A percentile compares a stretch with the other conserved stretches of the same genome.
Evolutionary conservation across 2,797 vertebrate species (phyloP).

Genomic region (Acanthopagrus latus): DNA sequence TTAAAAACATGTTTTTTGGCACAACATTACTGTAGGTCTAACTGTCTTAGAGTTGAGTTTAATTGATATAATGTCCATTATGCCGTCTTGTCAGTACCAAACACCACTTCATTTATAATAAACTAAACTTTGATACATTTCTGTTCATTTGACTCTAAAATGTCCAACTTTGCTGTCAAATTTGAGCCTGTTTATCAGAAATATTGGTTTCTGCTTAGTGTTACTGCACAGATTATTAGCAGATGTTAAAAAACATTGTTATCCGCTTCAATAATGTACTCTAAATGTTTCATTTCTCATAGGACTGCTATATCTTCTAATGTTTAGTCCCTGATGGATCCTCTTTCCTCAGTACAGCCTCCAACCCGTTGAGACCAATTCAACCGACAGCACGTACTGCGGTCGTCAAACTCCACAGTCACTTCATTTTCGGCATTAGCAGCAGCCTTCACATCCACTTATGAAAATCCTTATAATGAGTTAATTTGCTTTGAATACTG

Average conservation of each 20-base stretch:
- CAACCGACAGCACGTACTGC: slow-evolving; percentile 47
- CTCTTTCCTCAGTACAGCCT: slow-evolving; percentile 1
- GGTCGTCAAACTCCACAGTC: slow-evolving; percentile 36
- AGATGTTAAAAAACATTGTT: background rate
- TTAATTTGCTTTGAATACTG: slow-evolving; percentile 58
- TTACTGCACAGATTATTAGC: background rate
- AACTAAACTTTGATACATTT: too few relatives aligned
- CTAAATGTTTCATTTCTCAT: background rate
- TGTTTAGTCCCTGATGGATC: slow-evolving; percentile 16
- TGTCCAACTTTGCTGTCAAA: background rate
- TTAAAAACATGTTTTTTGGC: too few relatives aligned
- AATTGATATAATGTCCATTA: background rate
- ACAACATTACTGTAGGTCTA: too few relatives aligned
- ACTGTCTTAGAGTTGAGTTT: background rate
- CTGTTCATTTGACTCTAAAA: background rate
- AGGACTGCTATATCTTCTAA: slow-evolving; percentile 23
- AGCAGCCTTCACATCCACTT: slow-evolving; percentile 52
- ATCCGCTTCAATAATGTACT: background rate
- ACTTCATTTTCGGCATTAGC: slow-evolving; percentile 41
- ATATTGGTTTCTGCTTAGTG: background rate
- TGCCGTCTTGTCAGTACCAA: background rate
- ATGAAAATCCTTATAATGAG: slow-evolving; percentile 56
- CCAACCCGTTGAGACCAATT: slow-evolving; percentile 38
- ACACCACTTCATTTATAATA: background rate
- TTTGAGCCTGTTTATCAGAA: background rate